Evolutionary conservation across 2,888 invertebrate genomes (phyloP).

Genomic region (Phengaris arion): DNA sequence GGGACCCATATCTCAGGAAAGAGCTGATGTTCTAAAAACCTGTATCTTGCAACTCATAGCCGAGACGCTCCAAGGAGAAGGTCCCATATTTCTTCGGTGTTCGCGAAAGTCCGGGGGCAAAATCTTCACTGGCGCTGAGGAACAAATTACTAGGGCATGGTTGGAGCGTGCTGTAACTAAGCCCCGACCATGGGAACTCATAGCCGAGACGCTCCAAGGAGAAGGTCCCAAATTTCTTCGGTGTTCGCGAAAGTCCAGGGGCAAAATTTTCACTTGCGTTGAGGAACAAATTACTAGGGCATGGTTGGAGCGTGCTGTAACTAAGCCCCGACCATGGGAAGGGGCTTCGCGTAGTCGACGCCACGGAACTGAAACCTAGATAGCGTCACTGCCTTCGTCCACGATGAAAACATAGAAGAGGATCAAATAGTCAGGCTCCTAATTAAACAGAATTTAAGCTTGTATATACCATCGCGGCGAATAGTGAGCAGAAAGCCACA

Average conservation of each 20-base stretch:
- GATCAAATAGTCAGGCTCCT: background rate
- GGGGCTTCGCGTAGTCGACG: background rate
- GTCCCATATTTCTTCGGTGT: background rate
- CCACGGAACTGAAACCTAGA: background rate
- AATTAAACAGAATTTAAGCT: background rate
- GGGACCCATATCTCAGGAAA: background rate
- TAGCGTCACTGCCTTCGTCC: background rate
- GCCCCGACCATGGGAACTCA: background rate
- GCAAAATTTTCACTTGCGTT: background rate
- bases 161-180: background rate
- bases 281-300: background rate
- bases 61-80: background rate
- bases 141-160: background rate
- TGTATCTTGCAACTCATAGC: background rate
- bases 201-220: background rate
- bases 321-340: background rate
- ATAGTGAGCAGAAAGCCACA: background rate
- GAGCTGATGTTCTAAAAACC: background rate
- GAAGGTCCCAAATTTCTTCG: background rate
- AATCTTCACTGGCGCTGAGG: background rate
- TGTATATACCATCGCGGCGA: background rate
- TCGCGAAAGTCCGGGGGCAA: background rate
- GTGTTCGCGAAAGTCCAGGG: background rate
- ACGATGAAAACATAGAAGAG: background rate
- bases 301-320: background rate